Conservation (phyloP, 2,797 vertebrate genomes). For the Choloepus didactylus region DNA sequence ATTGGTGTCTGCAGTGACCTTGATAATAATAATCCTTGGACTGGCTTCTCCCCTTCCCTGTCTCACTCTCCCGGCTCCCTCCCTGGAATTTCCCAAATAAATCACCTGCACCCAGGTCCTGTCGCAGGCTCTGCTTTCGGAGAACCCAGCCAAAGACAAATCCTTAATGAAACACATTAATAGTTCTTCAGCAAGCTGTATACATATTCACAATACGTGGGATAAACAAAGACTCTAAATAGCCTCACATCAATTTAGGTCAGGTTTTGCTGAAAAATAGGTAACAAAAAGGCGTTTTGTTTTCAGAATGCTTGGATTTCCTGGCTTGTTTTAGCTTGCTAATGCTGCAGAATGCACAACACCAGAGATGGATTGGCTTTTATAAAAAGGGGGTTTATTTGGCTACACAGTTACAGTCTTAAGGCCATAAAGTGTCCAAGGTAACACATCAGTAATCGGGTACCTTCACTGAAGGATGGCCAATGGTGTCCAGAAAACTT, state of each 20-base stretch:
- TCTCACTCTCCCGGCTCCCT: background rate
- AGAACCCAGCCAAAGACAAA: background rate
- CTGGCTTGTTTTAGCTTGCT: background rate
- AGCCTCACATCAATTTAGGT: background rate
- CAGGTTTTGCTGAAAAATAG: background rate
- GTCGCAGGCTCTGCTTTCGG: background rate
- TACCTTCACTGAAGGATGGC: no score
- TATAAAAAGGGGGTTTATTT: no score
- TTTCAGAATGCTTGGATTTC: background rate
- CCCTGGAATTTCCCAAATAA: background rate
- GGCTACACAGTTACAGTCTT: no score
- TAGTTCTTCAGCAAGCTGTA: background rate
- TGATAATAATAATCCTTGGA: background rate
- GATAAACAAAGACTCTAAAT: background rate
- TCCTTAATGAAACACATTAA: background rate
- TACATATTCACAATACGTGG: background rate
- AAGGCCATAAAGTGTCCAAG: no score
- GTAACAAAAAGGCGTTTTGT: background rate
- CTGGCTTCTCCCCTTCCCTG: background rate
- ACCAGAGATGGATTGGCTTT: no score
- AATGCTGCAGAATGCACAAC: no score
- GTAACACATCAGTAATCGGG: no score
- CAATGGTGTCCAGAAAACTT: no score
- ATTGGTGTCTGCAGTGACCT: background rate
- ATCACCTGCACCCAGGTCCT: background rate